These are phyloP conservation scores for Oplegnathus fasciatus DNA, from an alignment of 2,113 vertebrate species.

Conservation along the genomic window DNA sequence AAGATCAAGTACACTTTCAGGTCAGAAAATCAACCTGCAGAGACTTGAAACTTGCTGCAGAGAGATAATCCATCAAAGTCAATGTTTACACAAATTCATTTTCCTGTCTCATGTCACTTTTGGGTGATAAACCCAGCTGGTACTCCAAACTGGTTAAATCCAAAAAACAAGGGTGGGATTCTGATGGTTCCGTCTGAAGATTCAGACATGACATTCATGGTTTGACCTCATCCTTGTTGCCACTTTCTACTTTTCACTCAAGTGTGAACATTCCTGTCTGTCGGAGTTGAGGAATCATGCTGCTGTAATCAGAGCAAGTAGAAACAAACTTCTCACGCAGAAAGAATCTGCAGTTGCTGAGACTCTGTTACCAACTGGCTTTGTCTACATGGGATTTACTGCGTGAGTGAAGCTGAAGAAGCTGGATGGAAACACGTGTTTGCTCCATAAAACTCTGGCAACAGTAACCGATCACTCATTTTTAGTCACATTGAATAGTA, in stretches of 20 bases:
- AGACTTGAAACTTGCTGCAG: background rate
- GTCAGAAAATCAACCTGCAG: slow-evolving; percentile 73
- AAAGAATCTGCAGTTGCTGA: background rate
- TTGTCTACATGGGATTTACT: background rate
- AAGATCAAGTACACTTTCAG: slow-evolving; percentile 90
- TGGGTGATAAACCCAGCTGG: background rate
- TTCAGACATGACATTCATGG: background rate
- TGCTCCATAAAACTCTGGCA: no score
- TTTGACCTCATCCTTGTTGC: background rate
- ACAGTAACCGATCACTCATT: no score
- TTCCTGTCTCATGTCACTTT: no score
- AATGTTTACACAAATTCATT: background rate
- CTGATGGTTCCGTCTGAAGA: no score
- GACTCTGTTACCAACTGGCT: no score
- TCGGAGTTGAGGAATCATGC: background rate
- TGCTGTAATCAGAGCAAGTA: slow-evolving; percentile 25
- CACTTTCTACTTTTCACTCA: no score
- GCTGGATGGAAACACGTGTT: no score
- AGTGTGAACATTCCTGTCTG: slow-evolving; percentile 18
- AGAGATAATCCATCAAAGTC: background rate
- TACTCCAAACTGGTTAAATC: background rate
- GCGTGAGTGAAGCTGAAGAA: background rate
- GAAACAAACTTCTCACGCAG: slow-evolving; percentile 10
- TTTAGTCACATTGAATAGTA: no score
- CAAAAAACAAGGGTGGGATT: no score